These are phyloP conservation scores for Todiramphus chloris DNA, from an alignment of 2,113 vertebrate species.

Conservation along the genomic window DNA sequence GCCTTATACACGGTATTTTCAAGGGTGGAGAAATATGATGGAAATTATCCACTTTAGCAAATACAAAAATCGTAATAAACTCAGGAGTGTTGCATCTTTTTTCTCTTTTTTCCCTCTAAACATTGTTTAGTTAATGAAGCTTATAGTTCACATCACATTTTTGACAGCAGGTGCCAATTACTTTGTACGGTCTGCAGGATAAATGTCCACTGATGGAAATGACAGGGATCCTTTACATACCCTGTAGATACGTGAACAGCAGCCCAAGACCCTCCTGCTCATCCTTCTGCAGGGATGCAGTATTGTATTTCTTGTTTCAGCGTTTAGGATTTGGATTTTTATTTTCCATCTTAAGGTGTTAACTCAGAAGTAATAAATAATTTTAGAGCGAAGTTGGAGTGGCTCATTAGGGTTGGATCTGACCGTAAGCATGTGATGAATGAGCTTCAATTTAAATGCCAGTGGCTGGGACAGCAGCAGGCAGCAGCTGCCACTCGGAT, in stretches of 20 bases:
- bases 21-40: neutral
- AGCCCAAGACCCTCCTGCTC: neutral
- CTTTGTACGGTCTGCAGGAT: neutral
- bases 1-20: neutral
- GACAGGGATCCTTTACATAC: neutral
- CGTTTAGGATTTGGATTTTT: neutral
- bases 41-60: neutral
- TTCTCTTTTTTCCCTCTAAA: neutral
- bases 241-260: neutral
- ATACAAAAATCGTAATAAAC: neutral
- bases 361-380: constrained; percentile 60
- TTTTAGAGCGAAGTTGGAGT: constrained; percentile 36
- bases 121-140: neutral
- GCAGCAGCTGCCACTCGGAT: neutral
- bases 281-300: neutral
- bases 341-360: neutral
- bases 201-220: neutral
- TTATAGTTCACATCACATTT: neutral
- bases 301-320: neutral
- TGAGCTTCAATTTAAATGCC: constrained; percentile 65
- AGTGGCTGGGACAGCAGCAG: constrained; percentile 37
- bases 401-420: constrained; percentile 57
- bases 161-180: neutral
- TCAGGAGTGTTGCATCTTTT: neutral
- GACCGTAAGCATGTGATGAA: constrained; percentile 56